Percentiles rank a stretch among this genome's conserved stretches.
phyloP scores from a whole-genome alignment of 2,888 invertebrate genomes.

The Silvanus unidentatus region DNA sequence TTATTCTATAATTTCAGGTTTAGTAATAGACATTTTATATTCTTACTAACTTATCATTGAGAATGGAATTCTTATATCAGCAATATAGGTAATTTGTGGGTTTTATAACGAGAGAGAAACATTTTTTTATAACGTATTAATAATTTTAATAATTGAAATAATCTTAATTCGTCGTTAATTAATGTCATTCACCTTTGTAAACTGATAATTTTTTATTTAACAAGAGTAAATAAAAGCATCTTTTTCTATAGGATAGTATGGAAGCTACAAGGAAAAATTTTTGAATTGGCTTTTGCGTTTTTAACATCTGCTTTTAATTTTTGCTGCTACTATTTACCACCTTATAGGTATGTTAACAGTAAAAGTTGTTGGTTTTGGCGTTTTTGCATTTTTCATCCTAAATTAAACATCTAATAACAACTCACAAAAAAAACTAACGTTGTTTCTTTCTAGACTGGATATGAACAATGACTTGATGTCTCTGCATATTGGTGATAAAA shows the following conservation, averaged over 20 bases:
- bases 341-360: conserved; percentile 52
- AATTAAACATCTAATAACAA: neutral
- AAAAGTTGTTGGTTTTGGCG: no score
- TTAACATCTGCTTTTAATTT: conserved; percentile 65
- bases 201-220: no score
- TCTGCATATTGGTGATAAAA: conserved; percentile 85
- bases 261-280: conserved; percentile 62
- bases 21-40: no score
- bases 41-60: no score
- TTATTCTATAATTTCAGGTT: no score
- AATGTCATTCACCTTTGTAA: neutral
- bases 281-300: conserved; percentile 64
- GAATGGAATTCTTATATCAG: no score
- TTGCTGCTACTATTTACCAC: conserved; percentile 60
- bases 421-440: neutral
- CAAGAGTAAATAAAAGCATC: neutral
- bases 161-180: conserved; percentile 1
- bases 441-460: conserved; percentile 59
- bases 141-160: neutral
- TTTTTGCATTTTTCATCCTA: no score
- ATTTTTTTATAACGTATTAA: neutral
- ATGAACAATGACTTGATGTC: conserved; percentile 76
- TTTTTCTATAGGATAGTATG: conserved; percentile 50
- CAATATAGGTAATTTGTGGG: no score
- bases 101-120: neutral